Conservation (phyloP, 1,140 invertebrate genomes). For the Drosophila tristis region DNA sequence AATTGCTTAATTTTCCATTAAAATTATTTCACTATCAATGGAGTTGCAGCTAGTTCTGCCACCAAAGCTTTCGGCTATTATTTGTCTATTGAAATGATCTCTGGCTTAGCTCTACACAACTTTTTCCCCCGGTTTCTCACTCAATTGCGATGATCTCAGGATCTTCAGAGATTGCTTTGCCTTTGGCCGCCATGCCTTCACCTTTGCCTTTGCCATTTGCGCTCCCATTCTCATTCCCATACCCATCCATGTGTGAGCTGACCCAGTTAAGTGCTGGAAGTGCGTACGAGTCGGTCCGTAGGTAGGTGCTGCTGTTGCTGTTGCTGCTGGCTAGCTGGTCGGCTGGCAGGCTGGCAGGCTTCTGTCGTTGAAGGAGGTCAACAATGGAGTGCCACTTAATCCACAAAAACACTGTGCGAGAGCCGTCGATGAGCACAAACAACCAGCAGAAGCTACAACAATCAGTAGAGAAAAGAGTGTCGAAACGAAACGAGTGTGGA, state of each 20-base stretch:
- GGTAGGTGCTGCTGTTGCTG: slow-evolving; percentile 14
- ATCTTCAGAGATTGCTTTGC: slow-evolving; percentile 6
- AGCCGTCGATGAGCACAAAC: slow-evolving; percentile 56
- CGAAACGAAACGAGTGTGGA: not conserved
- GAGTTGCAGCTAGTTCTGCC: not conserved
- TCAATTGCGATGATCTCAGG: too few species aligned
- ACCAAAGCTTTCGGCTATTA: not conserved
- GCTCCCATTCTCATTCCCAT: slow-evolving; percentile 2
- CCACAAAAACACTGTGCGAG: slow-evolving; percentile 43
- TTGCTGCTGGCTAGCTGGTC: not conserved
- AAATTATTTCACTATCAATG: slow-evolving; percentile 5
- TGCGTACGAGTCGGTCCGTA: slow-evolving; percentile 9
- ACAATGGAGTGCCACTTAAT: slow-evolving; percentile 71
- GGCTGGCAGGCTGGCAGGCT: not conserved
- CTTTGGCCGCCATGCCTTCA: not conserved
- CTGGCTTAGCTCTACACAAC: not conserved
- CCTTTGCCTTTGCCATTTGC: not conserved
- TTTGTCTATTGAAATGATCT: slow-evolving; percentile 25
- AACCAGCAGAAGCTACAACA: slow-evolving; percentile 33
- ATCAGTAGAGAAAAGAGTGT: slow-evolving; percentile 15
- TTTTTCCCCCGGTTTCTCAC: too few species aligned
- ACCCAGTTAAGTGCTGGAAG: slow-evolving; percentile 36
- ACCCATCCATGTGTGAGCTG: slow-evolving; percentile 14
- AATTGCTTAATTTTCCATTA: slow-evolving; percentile 17
- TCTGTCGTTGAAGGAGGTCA: slow-evolving; percentile 49